Base-by-base conservation (phyloP, 2,888 invertebrate species). In the Leuctra nigra region DNA sequence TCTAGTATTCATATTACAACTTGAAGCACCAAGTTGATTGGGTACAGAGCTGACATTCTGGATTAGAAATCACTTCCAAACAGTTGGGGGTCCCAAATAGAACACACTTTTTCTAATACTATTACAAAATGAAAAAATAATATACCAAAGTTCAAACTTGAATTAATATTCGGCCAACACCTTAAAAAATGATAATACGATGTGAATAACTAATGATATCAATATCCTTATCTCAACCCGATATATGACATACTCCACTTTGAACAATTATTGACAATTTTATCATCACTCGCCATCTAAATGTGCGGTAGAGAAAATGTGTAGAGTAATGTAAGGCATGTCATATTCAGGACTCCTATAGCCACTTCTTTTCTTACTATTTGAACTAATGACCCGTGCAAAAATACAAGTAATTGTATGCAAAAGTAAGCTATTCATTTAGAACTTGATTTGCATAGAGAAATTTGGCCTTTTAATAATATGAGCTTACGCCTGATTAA, bases 51-150 rank as follows among this genome's bases (percentile, higher is more conserved):
- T n/a, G n/a, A n/a, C n/a, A n/a, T n/a, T n/a, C n/a, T 48, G 57
- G 44, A 47, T 54, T 57, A 54, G 57, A 57, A 57, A 54, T 57
- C 57, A 47, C 47, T 38, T n/a, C n/a, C 7, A 22, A 57, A 24
- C 57, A 38, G 53, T 57, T 35, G 54, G 57, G 47, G 57, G 54
- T 57, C 57, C 25, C 16, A 50, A 56, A 56, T 56, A 33, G 56
- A 50, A 52, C 52, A 50, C 33, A 33, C 50, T 29, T 35, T 50
- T 50, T 50, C 20, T 35, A 41, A 29, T 29, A 29, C 44, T 3
- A 50, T 50, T 50, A 18, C 50, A 29, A 50, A 35, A 50, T 35
- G 35, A 50, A 50, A 33, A n/a, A n/a, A n/a, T n/a, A n/a, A n/a
- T n/a, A 50, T 50, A 35, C 16, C 33, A 20, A 9, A 33, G 50